phyloP scores from a whole-genome alignment of 2,888 invertebrate genomes.

The Tortrix viridana region DNA sequence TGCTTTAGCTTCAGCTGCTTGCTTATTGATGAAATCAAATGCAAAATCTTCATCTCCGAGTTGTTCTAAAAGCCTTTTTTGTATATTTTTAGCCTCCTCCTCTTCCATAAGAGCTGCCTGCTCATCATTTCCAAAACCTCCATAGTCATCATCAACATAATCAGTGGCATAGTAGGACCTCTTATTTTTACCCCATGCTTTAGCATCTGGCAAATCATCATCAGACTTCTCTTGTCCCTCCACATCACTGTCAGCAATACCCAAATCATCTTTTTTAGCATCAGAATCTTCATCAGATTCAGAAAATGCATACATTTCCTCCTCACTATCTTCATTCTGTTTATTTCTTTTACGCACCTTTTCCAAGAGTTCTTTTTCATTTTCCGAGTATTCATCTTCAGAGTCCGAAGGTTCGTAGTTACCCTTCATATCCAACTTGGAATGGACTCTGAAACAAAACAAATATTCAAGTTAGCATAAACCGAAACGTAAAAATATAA shows the following conservation, averaged over 20 bases:
- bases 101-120: slow-evolving; percentile 91
- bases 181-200: slow-evolving; percentile 95
- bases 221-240: slow-evolving; percentile 89
- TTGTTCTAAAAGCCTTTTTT: slow-evolving; percentile 89
- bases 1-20: slow-evolving; percentile 66
- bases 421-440: slow-evolving; percentile 73
- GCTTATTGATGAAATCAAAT: slow-evolving; percentile 82
- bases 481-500: too few species aligned
- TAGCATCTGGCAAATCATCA: slow-evolving; percentile 89
- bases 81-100: slow-evolving; percentile 92
- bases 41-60: slow-evolving; percentile 91
- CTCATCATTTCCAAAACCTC: slow-evolving; percentile 87
- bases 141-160: slow-evolving; percentile 94
- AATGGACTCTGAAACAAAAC: slow-evolving; percentile 64
- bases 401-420: slow-evolving; percentile 88
- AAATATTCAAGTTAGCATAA: too few species aligned
- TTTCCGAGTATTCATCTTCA: slow-evolving; percentile 88
- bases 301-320: slow-evolving; percentile 86
- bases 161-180: slow-evolving; percentile 93
- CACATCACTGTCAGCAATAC: slow-evolving; percentile 88
- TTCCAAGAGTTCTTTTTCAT: slow-evolving; percentile 85
- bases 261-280: slow-evolving; percentile 73
- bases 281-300: slow-evolving; percentile 76
- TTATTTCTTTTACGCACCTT: slow-evolving; percentile 83
- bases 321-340: slow-evolving; percentile 83